Base-by-base conservation (phyloP, 2,797 vertebrate species). In the Schizopygopsis malacanthus region DNA sequence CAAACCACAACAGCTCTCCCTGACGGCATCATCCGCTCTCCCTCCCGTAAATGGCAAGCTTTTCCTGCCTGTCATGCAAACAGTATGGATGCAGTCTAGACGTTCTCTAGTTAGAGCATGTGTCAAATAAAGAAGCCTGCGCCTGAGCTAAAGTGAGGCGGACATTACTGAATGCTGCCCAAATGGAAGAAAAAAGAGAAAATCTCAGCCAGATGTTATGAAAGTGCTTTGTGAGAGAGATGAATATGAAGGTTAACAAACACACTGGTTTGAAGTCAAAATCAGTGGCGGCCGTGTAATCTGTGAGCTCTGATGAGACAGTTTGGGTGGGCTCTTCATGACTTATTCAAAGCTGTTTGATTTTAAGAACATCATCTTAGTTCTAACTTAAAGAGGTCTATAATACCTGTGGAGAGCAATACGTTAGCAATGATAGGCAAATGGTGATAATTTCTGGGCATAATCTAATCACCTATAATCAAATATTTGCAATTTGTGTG, bases 31-130 rank as follows among this genome's bases (percentile, higher is more conserved):
- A 76, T 52, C 56, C 41, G 61, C 84, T 72, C 83, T 88, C 75
- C 85, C 76, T 69, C 75, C 83, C 41, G 67, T 89, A 83, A 85
- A 79, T 77, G 69, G 39, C 54, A 56, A 65, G 84, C 82, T 82
- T 89, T 89, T 89, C 86, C 86, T 90, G 85, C 54, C 65, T 85
- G 85, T 87, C 85, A 83, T 85, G 69, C 65, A 76, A 70, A 80
- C 90, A 86, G 67, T 84, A 85, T 86, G 83, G 83, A 85, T 71
- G 83, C 59, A 85, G 87, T 90, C 88, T 90, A 90, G 89, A 90
- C 88, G 16, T 69, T 89, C 70, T 67, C 20, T 82, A 61, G 82
- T 84, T 84, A 78, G 83, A 69, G 63, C 84, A 75, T 3, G 79
- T 85, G 75, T 86, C 16, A 65, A 50, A 81, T 72, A 81, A 81